A percentile compares a stretch with the other conserved stretches of the same genome.
phyloP scores from a whole-genome alignment of 1,140 invertebrate genomes.

The Latrodectus geometricus region DNA sequence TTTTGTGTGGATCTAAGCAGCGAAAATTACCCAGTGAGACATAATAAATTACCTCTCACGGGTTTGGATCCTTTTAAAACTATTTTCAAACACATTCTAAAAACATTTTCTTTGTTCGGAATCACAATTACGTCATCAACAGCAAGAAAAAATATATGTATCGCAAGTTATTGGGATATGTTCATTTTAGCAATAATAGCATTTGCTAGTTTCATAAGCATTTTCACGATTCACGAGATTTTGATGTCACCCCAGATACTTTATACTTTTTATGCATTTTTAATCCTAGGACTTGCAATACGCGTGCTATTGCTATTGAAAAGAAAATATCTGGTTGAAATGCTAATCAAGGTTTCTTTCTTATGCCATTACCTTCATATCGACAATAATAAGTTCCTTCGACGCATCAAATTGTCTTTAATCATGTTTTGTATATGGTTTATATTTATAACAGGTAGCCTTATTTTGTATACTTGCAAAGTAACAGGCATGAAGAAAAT shows the following conservation, averaged over 20 bases:
- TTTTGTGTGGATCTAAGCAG: no score
- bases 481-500: background rate
- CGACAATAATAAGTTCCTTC: background rate
- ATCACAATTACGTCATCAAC: background rate
- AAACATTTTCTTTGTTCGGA: background rate
- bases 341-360: background rate
- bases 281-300: background rate
- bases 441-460: background rate
- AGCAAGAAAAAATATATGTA: background rate
- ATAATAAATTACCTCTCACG: no score
- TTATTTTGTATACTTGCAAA: background rate
- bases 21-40: no score
- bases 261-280: constrained; percentile 7
- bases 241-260: background rate
- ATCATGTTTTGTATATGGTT: background rate
- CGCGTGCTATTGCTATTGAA: background rate
- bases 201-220: background rate
- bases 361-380: background rate
- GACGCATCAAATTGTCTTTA: background rate
- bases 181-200: background rate
- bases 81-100: background rate
- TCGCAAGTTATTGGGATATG: background rate
- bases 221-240: background rate
- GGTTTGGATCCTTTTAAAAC: no score
- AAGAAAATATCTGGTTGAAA: background rate